Conservation (phyloP, 2,888 invertebrate species). For the Sminthurides aquaticus region DNA sequence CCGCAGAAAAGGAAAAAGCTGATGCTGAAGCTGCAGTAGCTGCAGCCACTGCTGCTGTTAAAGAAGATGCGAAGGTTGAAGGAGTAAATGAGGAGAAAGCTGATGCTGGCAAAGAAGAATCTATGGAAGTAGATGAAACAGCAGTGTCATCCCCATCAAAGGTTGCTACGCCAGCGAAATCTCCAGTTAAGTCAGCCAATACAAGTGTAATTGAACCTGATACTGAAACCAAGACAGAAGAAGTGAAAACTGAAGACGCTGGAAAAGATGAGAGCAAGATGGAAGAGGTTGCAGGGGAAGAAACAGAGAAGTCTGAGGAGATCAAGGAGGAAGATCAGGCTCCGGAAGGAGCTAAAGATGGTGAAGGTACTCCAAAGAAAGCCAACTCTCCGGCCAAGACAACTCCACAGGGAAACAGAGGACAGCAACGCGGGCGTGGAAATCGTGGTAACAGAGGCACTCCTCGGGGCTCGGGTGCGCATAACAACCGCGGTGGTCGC, state of each 20-base stretch:
- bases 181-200: neutral
- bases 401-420: constrained; percentile 4
- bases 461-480: neutral
- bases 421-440: constrained; percentile 7
- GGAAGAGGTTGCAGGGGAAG: constrained; percentile 8
- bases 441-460: neutral
- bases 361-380: neutral
- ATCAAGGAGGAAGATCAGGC: constrained; percentile 5
- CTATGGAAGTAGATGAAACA: constrained; percentile 1
- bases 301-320: too few relatives aligned
- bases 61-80: too few relatives aligned
- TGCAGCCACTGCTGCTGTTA: constrained; percentile 1
- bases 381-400: neutral
- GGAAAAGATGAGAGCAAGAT: neutral
- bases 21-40: constrained; percentile 16
- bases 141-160: neutral
- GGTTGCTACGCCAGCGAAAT: neutral
- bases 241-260: constrained; percentile 5
- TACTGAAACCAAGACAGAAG: constrained; percentile 9
- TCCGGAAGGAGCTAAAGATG: neutral
- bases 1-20: constrained; percentile 1
- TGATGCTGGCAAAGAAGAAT: constrained; percentile 17
- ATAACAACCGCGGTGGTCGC: neutral
- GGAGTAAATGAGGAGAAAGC: constrained; percentile 23
- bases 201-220: neutral